These are phyloP conservation scores for Platycheirus albimanus DNA, from an alignment of 2,888 invertebrate species.

Conservation along the genomic window DNA sequence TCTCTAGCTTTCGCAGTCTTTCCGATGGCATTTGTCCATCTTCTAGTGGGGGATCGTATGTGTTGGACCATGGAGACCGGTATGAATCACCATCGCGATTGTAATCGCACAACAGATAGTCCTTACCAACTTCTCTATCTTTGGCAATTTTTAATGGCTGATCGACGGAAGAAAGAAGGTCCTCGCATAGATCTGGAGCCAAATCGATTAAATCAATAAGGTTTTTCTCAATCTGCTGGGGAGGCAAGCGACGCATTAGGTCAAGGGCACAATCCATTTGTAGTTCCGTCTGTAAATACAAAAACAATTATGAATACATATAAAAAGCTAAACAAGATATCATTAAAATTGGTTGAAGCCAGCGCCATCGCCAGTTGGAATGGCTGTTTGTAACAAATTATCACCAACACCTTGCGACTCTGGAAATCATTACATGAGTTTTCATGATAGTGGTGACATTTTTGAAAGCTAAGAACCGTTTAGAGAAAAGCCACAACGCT, in stretches of 20 bases:
- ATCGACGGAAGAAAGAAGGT: constrained; percentile 97
- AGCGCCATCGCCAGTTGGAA: too few species aligned
- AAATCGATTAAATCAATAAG: constrained; percentile 98
- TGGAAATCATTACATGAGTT: too few species aligned
- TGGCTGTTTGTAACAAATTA: too few species aligned
- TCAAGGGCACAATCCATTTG: constrained; percentile 99
- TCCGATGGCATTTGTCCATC: constrained; percentile 99
- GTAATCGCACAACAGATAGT: constrained; percentile 99
- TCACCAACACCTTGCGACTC: too few species aligned
- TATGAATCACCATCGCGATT: constrained; percentile 99
- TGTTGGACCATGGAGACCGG: constrained; percentile 99
- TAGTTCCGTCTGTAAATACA: constrained; percentile 90
- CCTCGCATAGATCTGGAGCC: constrained; percentile 97
- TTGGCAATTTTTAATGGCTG: constrained; percentile 98
- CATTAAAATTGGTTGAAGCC: too few species aligned
- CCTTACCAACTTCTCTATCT: constrained; percentile 97
- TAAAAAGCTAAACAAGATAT: too few species aligned
- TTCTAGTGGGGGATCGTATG: constrained; percentile 98
- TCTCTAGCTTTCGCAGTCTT: constrained; percentile 95
- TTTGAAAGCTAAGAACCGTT: too few species aligned
- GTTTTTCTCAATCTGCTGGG: constrained; percentile 99
- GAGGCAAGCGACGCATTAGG: constrained; percentile 98
- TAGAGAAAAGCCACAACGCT: too few species aligned
- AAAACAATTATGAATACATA: neutral
- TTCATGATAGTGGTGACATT: too few species aligned